Evolutionary conservation across 2,888 invertebrate species (phyloP).

Genomic region (Chloromyia formosa): DNA sequence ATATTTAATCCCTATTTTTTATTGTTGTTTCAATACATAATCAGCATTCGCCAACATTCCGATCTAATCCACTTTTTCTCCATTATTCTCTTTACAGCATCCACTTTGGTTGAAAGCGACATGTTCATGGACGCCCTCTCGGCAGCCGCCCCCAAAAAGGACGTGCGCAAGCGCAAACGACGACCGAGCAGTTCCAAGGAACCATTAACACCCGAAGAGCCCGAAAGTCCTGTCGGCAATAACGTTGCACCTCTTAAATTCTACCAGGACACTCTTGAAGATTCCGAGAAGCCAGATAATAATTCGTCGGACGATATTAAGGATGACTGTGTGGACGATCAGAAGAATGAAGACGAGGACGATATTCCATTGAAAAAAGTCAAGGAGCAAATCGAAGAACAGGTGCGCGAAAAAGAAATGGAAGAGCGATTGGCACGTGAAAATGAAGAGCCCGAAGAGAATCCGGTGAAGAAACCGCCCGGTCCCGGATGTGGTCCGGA

Average conservation of each 20-base stretch:
- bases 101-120: slow-evolving; percentile 86
- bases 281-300: slow-evolving; percentile 58
- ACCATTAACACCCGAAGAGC: slow-evolving; percentile 66
- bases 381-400: slow-evolving; percentile 62
- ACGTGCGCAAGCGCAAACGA: slow-evolving; percentile 81
- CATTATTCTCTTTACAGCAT: slow-evolving; percentile 66
- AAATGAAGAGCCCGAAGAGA: slow-evolving; percentile 53
- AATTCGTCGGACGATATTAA: not conserved
- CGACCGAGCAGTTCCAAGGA: slow-evolving; percentile 70
- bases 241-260: slow-evolving; percentile 75
- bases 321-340: slow-evolving; percentile 35
- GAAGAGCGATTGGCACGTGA: slow-evolving; percentile 43
- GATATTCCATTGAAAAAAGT: slow-evolving; percentile 62
- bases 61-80: not conserved
- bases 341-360: slow-evolving; percentile 58
- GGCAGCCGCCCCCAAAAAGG: slow-evolving; percentile 79
- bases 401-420: slow-evolving; percentile 56
- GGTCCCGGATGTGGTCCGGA: slow-evolving; percentile 66
- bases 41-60: not conserved
- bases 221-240: slow-evolving; percentile 57
- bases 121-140: slow-evolving; percentile 92
- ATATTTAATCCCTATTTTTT: too few species aligned
- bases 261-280: slow-evolving; percentile 90
- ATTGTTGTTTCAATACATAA: not conserved
- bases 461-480: slow-evolving; percentile 53